Conservation (phyloP, 2,888 invertebrate genomes). For the Trilocha varians region DNA sequence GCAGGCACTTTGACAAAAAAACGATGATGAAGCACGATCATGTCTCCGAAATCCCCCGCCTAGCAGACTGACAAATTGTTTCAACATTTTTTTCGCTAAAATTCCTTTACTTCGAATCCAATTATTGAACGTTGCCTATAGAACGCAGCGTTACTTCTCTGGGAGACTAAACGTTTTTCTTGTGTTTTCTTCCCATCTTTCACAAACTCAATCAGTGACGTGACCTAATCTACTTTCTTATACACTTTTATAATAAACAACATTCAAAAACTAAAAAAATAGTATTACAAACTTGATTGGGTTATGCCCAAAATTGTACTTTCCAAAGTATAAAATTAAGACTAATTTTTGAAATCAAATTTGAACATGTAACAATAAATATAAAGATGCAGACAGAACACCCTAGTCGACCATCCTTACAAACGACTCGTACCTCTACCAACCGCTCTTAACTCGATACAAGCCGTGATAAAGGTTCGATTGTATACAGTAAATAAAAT, state of each 20-base stretch:
- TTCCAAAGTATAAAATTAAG: no score
- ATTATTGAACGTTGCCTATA: constrained; percentile 51
- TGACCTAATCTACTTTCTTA: no score
- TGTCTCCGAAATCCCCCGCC: constrained; percentile 45
- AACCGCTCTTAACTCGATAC: constrained; percentile 61
- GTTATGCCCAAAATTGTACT: no score
- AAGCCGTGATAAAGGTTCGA: constrained; percentile 69
- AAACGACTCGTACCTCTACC: constrained; percentile 45
- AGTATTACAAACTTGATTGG: no score
- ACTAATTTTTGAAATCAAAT: no score
- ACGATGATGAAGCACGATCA: constrained; percentile 65
- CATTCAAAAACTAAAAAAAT: no score
- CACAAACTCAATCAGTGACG: constrained; percentile 3
- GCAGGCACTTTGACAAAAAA: constrained; percentile 52
- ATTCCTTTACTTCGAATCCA: constrained; percentile 56
- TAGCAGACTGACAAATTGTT: constrained; percentile 59
- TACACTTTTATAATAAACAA: no score
- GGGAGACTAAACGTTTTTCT: constrained; percentile 21
- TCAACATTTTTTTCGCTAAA: constrained; percentile 57
- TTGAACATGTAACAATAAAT: constrained; percentile 39
- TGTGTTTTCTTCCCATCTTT: constrained; percentile 29
- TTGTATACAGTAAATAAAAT: constrained; percentile 74
- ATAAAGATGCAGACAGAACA: constrained; percentile 31
- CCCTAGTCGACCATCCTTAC: constrained; percentile 36
- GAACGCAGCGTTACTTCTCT: constrained; percentile 21